phyloP scores from a whole-genome alignment of 2,113 vertebrate species.

The Melospiza georgiana region DNA sequence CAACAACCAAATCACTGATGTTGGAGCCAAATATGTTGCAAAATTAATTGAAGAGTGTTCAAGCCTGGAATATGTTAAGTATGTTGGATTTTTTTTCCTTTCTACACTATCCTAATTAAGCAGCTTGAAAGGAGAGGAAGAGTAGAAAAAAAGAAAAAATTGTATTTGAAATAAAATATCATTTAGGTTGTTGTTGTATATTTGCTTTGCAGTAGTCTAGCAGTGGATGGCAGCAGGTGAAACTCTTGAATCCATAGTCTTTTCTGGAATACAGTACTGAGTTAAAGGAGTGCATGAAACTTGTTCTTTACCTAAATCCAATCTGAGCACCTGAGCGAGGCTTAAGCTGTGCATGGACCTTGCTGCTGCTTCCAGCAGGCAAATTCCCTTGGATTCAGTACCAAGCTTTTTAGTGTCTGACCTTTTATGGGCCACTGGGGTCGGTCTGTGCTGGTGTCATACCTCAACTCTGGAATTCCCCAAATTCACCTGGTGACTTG shows the following conservation, averaged over 20 bases:
- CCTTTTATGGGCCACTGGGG: neutral
- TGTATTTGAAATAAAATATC: neutral
- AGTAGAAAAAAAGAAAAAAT: neutral
- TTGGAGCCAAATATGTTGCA: conserved; percentile 85
- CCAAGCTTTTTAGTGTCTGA: neutral
- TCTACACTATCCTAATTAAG: neutral
- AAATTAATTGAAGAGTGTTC: conserved; percentile 88
- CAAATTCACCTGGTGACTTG: neutral
- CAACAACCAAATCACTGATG: conserved; percentile 91
- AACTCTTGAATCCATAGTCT: neutral
- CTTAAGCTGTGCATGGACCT: neutral
- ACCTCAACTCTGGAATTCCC: neutral
- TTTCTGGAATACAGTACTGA: neutral
- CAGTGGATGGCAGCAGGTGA: neutral
- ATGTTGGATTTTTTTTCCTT: conserved; percentile 48
- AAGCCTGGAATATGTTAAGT: conserved; percentile 85
- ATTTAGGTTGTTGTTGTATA: neutral
- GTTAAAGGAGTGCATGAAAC: neutral
- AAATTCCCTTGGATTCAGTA: neutral
- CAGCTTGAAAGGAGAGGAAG: neutral
- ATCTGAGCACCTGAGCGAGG: neutral
- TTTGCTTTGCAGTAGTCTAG: neutral
- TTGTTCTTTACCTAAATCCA: neutral
- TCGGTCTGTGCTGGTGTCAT: neutral
- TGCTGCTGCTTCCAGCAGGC: neutral